Conservation (phyloP, 2,888 invertebrate species). For the Onthophagus sagittarius region DNA sequence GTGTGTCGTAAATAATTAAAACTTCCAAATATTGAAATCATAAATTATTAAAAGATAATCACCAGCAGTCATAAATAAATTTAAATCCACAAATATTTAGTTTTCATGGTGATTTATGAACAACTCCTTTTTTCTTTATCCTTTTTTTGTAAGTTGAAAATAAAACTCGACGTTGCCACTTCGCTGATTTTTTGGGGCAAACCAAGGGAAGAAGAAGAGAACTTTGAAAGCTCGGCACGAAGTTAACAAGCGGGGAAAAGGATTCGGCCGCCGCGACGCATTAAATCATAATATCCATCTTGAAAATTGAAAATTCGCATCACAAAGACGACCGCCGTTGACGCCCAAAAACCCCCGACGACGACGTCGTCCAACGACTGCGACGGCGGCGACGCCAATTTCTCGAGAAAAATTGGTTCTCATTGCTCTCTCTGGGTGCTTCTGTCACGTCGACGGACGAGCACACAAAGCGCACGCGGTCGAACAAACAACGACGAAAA, state of each 20-base stretch:
- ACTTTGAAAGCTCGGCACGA: background rate
- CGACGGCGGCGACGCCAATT: background rate
- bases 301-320: background rate
- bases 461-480: background rate
- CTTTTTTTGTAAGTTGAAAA: background rate
- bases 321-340: background rate
- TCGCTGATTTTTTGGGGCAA: background rate
- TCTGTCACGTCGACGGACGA: background rate
- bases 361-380: background rate
- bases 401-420: background rate
- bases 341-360: background rate
- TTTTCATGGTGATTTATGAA: background rate
- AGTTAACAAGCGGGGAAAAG: background rate
- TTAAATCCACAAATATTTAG: background rate
- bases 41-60: background rate
- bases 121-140: background rate
- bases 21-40: background rate
- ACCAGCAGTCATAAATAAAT: background rate
- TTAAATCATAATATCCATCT: background rate
- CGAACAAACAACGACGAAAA: background rate
- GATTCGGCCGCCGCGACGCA: background rate
- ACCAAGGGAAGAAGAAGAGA: background rate
- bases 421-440: background rate
- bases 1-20: background rate
- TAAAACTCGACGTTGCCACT: background rate